Evolutionary conservation across 2,888 invertebrate genomes (phyloP).

Genomic region (Anoplius nigerrimus): DNA sequence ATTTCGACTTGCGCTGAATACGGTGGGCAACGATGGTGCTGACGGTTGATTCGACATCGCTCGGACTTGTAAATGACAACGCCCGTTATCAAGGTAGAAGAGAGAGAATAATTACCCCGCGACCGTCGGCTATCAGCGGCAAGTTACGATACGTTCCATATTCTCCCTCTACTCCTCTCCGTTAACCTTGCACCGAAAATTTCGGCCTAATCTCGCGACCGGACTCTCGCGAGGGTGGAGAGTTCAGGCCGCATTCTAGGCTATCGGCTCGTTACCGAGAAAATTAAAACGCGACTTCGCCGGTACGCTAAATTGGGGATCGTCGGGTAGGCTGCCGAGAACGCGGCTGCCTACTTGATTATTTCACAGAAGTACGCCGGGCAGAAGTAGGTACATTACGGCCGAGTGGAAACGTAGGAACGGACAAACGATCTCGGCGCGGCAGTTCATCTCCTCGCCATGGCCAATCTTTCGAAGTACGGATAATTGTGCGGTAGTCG

Average conservation of each 20-base stretch:
- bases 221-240: background rate
- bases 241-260: background rate
- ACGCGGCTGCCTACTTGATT: slow-evolving; percentile 5
- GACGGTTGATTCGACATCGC: background rate
- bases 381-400: slow-evolving; percentile 8
- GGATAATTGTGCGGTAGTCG: slow-evolving; percentile 9
- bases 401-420: slow-evolving; percentile 8
- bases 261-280: background rate
- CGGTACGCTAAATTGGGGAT: too few species aligned
- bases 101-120: background rate
- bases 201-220: background rate
- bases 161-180: background rate
- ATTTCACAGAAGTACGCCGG: slow-evolving; percentile 19
- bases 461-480: slow-evolving; percentile 10
- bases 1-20: too few species aligned
- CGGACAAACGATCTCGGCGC: too few species aligned
- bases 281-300: too few species aligned
- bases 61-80: background rate
- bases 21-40: too few species aligned
- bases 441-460: background rate
- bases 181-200: background rate
- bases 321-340: slow-evolving; percentile 12
- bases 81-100: background rate
- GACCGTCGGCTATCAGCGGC: background rate
- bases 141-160: background rate